A percentile compares a stretch with the other conserved stretches of the same genome.
Conservation (phyloP, 2,888 invertebrate species). For the Cephonodes hylas region DNA sequence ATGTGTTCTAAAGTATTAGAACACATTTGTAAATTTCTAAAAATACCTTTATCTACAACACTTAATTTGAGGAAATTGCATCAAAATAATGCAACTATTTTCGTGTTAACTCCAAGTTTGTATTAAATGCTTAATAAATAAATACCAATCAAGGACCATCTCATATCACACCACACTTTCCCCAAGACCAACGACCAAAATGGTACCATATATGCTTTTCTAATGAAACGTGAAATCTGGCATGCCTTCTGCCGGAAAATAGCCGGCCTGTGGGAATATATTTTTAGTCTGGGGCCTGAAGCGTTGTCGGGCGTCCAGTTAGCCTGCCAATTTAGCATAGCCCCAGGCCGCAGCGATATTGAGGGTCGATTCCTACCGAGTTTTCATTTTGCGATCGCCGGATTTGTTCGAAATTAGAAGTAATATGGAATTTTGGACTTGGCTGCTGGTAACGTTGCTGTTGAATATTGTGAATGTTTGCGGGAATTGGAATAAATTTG, state of each 20-base stretch:
- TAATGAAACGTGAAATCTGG: not conserved
- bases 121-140: no score
- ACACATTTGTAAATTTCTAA: no score
- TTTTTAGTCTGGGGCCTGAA: constrained; percentile 8
- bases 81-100: no score
- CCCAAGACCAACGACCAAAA: not conserved
- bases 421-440: constrained; percentile 12
- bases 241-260: not conserved
- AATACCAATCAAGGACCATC: no score
- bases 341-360: constrained; percentile 31
- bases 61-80: no score
- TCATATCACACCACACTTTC: no score
- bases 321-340: constrained; percentile 34
- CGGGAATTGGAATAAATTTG: not conserved
- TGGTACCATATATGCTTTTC: not conserved
- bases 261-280: not conserved
- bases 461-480: not conserved
- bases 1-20: no score
- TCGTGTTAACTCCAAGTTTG: no score
- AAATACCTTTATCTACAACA: no score
- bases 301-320: constrained; percentile 20
- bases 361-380: constrained; percentile 25
- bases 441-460: not conserved
- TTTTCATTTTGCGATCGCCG: constrained; percentile 23
- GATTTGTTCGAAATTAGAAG: constrained; percentile 17